Conservation (phyloP, 2,797 vertebrate genomes). For the Corythornis leucogaster region DNA sequence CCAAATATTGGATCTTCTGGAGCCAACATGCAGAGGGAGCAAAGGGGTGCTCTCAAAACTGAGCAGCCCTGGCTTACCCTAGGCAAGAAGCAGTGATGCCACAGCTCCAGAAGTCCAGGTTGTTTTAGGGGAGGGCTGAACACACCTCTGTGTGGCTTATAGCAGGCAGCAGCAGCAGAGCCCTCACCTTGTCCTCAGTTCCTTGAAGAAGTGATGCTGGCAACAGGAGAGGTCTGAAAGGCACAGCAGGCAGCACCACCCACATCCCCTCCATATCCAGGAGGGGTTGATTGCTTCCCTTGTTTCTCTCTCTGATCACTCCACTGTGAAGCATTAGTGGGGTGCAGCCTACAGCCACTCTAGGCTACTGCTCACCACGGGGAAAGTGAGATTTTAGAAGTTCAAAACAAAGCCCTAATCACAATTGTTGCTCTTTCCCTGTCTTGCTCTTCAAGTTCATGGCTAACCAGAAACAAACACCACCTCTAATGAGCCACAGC, state of each 20-base stretch:
- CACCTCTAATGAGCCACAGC: conserved; percentile 38
- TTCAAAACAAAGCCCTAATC: conserved; percentile 24
- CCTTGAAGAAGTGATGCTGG: not conserved
- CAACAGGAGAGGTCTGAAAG: not conserved
- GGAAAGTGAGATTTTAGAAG: not conserved
- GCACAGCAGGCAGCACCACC: conserved; percentile 7
- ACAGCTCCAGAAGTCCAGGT: not conserved
- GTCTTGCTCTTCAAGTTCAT: not conserved
- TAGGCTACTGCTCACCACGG: not conserved
- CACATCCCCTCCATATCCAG: not conserved
- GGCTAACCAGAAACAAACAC: conserved; percentile 33
- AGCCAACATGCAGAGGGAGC: not conserved
- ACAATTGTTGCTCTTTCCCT: not conserved
- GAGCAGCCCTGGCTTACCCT: not conserved
- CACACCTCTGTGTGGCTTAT: not conserved
- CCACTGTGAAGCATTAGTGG: rapidly evolving
- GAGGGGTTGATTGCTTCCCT: conserved; percentile 45
- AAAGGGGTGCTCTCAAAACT: not conserved
- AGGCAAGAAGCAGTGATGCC: rapidly evolving
- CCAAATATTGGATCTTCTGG: not conserved
- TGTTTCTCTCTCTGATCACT: not conserved
- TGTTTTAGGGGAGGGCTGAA: not conserved
- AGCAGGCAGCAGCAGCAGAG: not conserved
- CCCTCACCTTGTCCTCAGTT: rapidly evolving
- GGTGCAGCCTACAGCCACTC: not conserved